These are phyloP conservation scores for Brenthis daphne DNA, from an alignment of 2,888 invertebrate species.

Conservation along the genomic window DNA sequence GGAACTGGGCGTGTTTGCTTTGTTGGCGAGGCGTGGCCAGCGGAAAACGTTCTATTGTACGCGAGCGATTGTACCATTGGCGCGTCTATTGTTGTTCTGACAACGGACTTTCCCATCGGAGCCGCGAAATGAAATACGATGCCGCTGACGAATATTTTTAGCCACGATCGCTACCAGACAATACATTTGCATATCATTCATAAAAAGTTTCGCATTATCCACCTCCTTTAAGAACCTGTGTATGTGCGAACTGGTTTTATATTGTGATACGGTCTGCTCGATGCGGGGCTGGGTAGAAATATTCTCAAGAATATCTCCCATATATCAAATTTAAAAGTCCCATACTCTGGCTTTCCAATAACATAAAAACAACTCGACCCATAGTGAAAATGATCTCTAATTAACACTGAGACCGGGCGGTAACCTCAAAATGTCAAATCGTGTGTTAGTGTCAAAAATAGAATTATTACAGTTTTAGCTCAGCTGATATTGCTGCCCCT, in stretches of 20 bases:
- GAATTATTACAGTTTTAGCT: conserved; percentile 33
- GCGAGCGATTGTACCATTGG: conserved; percentile 71
- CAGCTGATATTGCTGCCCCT: conserved; percentile 33
- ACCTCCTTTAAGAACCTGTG: conserved; percentile 30
- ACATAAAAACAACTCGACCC: conserved; percentile 15
- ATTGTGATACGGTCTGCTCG: conserved; percentile 18
- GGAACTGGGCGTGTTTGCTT: conserved; percentile 73
- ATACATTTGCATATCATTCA: conserved; percentile 45
- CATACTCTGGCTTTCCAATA: conserved; percentile 19
- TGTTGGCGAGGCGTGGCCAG: conserved; percentile 73
- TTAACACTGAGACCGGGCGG: conserved; percentile 37
- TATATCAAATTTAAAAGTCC: conserved; percentile 6
- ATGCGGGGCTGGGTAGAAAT: conserved; percentile 2
- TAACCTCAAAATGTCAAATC: conserved; percentile 41
- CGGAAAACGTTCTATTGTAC: conserved; percentile 74
- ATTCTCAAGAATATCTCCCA: conserved; percentile 9
- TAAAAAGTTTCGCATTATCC: conserved; percentile 40
- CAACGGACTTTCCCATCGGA: conserved; percentile 58
- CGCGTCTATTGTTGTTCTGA: conserved; percentile 63
- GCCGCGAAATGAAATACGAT: conserved; percentile 46
- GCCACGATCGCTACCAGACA: conserved; percentile 40
- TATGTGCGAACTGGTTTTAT: conserved; percentile 36
- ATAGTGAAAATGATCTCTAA: conserved; percentile 35
- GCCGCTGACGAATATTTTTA: conserved; percentile 47
- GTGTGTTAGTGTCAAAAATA: conserved; percentile 36